Evolutionary conservation across 1,140 invertebrate genomes (phyloP).

Genomic region (Eurytemora carolleeae): DNA sequence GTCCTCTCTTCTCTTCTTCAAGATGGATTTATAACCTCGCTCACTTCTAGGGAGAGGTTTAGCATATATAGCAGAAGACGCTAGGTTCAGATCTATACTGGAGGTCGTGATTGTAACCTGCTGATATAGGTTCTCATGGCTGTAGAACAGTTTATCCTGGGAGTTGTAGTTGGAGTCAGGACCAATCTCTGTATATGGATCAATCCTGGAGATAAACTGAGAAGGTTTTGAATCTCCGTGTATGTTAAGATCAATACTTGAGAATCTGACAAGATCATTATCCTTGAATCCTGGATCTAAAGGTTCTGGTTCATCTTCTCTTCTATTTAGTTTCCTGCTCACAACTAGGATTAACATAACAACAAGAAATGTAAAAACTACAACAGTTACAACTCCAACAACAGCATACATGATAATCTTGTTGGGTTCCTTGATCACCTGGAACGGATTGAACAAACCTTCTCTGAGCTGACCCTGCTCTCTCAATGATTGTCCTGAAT

Average conservation of each 20-base stretch:
- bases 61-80: background rate
- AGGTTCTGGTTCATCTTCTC: too few species aligned
- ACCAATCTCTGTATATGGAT: background rate
- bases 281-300: too few species aligned
- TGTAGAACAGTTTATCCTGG: background rate
- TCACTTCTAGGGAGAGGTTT: background rate
- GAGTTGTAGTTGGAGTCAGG: background rate
- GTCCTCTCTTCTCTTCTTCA: background rate
- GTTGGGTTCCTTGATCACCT: background rate
- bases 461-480: background rate
- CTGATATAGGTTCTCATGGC: too few species aligned
- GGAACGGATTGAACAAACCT: background rate
- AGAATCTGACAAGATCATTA: background rate
- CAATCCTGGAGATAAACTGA: background rate
- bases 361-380: background rate
- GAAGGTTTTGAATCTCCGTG: background rate
- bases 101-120: background rate
- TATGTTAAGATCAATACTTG: background rate
- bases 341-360: background rate
- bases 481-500: background rate
- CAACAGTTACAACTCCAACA: background rate
- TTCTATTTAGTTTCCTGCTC: background rate
- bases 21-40: background rate
- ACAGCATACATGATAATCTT: background rate
- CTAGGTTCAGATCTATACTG: too few species aligned